Evolutionary conservation across 2,797 vertebrate species (phyloP).

Genomic region (Tenualosa thibaudeaui): DNA sequence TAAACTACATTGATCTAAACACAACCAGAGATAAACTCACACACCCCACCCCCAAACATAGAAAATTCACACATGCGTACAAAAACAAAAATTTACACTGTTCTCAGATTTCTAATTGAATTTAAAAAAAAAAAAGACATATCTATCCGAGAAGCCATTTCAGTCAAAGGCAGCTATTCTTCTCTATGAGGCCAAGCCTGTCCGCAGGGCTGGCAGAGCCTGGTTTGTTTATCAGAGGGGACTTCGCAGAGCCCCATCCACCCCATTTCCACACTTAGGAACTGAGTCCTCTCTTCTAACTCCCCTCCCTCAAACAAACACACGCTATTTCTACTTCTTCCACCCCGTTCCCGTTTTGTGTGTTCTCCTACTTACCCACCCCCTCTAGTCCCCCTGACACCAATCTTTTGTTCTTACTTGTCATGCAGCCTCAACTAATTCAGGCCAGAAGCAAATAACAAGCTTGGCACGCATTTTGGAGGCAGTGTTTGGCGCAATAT

Average conservation of each 20-base stretch:
- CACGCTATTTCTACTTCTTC: not conserved
- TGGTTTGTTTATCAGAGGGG: conserved; percentile 15
- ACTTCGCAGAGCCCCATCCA: not conserved
- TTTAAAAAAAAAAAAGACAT: not conserved
- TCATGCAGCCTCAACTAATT: conserved; percentile 56
- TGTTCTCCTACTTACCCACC: not conserved
- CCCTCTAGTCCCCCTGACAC: conserved; percentile 26
- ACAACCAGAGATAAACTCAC: not conserved
- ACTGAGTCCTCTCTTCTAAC: not conserved
- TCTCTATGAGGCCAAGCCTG: not conserved
- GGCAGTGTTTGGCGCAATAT: conserved; percentile 48
- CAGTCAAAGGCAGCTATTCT: conserved; percentile 7
- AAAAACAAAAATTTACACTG: not conserved
- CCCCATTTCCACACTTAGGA: not conserved
- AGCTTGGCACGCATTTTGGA: conserved; percentile 41
- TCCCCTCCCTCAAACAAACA: not conserved
- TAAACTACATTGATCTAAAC: not conserved
- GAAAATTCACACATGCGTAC: not conserved
- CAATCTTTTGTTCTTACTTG: conserved; percentile 59
- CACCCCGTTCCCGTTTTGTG: not conserved
- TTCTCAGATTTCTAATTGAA: conserved; percentile 12
- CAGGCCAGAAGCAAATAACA: conserved; percentile 65
- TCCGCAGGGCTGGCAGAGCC: conserved; percentile 3
- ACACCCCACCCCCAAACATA: not conserved
- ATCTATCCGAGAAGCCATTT: conserved; percentile 4